Conservation (phyloP, 1,140 invertebrate genomes). For the Chironomus tepperi region DNA sequence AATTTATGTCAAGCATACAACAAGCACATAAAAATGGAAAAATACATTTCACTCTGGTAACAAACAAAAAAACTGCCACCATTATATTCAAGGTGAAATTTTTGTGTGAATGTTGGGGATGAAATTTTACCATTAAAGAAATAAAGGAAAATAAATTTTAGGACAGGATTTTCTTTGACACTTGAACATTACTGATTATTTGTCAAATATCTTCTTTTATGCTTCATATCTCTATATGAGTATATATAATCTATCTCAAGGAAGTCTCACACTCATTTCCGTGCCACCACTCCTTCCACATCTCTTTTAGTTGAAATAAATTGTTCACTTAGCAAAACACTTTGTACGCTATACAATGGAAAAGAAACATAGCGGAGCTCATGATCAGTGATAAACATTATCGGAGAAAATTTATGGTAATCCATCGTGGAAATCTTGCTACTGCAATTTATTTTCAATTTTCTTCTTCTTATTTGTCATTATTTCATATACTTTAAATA, state of each 20-base stretch:
- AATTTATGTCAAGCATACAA: not conserved
- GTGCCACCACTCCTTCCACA: not conserved
- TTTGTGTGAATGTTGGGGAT: not conserved
- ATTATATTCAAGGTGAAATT: conserved; percentile 23
- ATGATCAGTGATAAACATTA: conserved; percentile 18
- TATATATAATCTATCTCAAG: not conserved
- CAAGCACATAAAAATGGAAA: not conserved
- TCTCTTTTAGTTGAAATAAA: conserved; percentile 20
- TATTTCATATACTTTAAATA: too few relatives aligned
- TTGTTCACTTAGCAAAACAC: conserved; percentile 21
- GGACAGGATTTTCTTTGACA: not conserved
- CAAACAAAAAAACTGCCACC: not conserved
- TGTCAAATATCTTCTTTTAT: conserved; percentile 22
- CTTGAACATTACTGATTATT: not conserved
- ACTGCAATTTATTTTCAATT: not conserved
- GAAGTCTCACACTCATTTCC: too few relatives aligned
- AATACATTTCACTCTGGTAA: not conserved
- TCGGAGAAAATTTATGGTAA: conserved; percentile 17
- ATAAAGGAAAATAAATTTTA: not conserved
- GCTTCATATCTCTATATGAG: not conserved
- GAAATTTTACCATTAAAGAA: not conserved
- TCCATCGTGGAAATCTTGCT: conserved; percentile 10
- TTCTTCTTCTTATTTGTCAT: too few relatives aligned
- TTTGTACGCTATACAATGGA: not conserved
- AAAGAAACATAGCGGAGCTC: not conserved